phyloP scores from a whole-genome alignment of 2,113 vertebrate species.

The Chlamydotis undulata region DNA sequence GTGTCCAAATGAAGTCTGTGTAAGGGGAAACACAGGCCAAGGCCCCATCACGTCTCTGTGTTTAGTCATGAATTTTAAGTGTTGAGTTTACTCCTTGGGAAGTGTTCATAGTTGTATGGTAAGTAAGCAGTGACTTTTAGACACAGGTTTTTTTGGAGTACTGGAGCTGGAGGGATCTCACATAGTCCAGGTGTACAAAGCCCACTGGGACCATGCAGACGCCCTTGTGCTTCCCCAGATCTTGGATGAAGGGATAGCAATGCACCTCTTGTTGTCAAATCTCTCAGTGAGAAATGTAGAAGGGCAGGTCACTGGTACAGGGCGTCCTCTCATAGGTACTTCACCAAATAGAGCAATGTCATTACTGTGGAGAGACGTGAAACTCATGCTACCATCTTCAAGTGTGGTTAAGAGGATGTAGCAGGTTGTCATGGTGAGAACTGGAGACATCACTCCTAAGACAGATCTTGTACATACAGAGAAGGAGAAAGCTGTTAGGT shows the following conservation, averaged over 20 bases:
- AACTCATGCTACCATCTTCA: background rate
- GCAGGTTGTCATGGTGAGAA: accelerated
- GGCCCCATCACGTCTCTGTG: background rate
- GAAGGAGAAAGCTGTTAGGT: background rate
- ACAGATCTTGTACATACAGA: background rate
- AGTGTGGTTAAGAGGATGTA: background rate
- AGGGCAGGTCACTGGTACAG: background rate
- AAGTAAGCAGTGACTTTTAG: background rate
- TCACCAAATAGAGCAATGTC: background rate
- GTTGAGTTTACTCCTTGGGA: background rate
- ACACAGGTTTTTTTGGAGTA: background rate
- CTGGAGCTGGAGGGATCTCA: background rate
- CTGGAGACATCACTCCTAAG: background rate
- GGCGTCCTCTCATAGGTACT: background rate
- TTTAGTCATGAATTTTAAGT: background rate
- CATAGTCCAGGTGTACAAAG: background rate
- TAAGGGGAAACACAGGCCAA: background rate
- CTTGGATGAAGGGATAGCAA: background rate
- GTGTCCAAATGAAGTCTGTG: background rate
- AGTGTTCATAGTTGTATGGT: background rate
- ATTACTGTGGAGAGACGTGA: background rate
- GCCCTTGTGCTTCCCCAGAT: background rate
- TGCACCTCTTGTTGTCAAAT: background rate
- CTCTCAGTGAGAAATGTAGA: background rate
- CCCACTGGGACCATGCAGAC: background rate